Conservation (phyloP, 2,113 vertebrate species). For the Hypomesus transpacificus region DNA sequence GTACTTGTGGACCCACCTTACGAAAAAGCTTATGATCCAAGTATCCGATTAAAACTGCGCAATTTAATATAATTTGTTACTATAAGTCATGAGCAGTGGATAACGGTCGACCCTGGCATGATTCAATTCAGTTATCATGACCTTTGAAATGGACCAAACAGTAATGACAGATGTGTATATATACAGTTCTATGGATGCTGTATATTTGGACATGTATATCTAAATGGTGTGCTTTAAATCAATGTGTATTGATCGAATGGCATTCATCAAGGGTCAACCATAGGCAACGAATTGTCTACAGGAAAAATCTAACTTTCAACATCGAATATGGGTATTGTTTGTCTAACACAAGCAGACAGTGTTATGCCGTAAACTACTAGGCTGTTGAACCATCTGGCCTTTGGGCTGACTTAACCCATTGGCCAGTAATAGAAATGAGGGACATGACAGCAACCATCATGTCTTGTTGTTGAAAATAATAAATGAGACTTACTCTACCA, state of each 20-base stretch:
- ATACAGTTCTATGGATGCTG: no score
- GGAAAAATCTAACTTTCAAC: background rate
- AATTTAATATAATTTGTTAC: conserved; percentile 34
- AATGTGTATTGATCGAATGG: background rate
- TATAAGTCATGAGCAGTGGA: background rate
- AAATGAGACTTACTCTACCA: background rate
- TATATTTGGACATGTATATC: background rate
- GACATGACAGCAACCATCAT: conserved; percentile 27
- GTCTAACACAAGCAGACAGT: background rate
- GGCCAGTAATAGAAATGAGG: conserved; percentile 19
- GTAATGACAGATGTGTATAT: background rate
- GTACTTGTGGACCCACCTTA: conserved; percentile 51
- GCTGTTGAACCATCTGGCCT: conserved; percentile 45
- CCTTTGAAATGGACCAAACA: conserved; percentile 1
- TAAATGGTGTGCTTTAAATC: background rate
- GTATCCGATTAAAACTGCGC: conserved; percentile 48
- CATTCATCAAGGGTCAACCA: background rate
- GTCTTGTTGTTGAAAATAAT: conserved; percentile 22
- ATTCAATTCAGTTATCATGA: conserved; percentile 34
- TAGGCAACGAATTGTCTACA: no score
- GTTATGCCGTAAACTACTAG: conserved; percentile 18
- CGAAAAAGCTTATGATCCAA: conserved; percentile 50
- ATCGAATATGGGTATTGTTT: background rate
- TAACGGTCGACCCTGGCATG: conserved; percentile 14
- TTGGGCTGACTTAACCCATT: conserved; percentile 26